Conservation (phyloP, 2,797 vertebrate species). For the Pipistrellus pygmaeus region DNA sequence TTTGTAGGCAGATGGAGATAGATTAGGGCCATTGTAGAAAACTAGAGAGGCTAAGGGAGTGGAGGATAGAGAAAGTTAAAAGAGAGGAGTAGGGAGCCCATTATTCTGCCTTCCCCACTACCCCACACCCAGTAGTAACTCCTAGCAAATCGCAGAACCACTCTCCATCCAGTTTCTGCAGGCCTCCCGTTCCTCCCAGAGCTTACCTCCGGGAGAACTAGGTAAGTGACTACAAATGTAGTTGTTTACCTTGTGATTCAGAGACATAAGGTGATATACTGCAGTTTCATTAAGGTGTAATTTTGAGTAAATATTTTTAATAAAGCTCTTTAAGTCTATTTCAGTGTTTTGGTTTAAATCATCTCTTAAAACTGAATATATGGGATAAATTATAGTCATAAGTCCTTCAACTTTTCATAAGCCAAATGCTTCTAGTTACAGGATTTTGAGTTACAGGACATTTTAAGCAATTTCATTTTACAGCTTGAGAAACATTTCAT, state of each 20-base stretch:
- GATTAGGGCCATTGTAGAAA: background rate
- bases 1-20: background rate
- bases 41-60: background rate
- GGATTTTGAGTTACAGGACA: slow-evolving; percentile 58
- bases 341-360: slow-evolving; percentile 62
- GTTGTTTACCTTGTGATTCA: slow-evolving; percentile 35
- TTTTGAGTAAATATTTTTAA: slow-evolving; percentile 71
- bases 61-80: background rate
- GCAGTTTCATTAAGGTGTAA: slow-evolving; percentile 31
- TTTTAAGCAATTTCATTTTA: slow-evolving; percentile 71
- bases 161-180: background rate
- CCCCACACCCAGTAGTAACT: background rate
- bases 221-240: background rate
- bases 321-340: slow-evolving; percentile 60
- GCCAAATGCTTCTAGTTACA: slow-evolving; percentile 49
- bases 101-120: background rate
- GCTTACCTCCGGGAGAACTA: background rate
- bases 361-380: slow-evolving; percentile 57
- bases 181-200: background rate
- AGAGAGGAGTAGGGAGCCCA: background rate
- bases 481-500: slow-evolving; percentile 50
- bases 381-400: slow-evolving; percentile 55
- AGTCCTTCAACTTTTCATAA: slow-evolving; percentile 46
- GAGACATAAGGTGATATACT: slow-evolving; percentile 24
- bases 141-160: background rate